Evolutionary conservation across 2,888 invertebrate species (phyloP).

Genomic region (Nezara viridula): DNA sequence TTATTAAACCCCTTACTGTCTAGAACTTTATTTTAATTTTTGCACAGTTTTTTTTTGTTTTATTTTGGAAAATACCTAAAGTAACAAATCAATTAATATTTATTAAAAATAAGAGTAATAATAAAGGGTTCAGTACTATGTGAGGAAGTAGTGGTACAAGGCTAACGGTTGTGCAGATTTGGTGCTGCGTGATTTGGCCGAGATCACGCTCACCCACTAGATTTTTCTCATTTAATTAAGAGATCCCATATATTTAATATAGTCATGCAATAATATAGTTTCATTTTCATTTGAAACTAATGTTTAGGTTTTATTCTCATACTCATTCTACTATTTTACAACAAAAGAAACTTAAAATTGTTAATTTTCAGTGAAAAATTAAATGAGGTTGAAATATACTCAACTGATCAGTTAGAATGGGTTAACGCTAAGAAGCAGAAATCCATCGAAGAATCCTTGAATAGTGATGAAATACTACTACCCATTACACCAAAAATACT

Average conservation of each 20-base stretch:
- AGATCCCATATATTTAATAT: not conserved
- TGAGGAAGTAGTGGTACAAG: too few species aligned
- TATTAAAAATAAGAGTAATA: too few species aligned
- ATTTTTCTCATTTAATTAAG: too few species aligned
- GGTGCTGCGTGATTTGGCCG: too few species aligned
- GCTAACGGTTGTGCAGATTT: too few species aligned
- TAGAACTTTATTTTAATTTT: too few species aligned
- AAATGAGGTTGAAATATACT: constrained; percentile 62
- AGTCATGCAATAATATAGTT: not conserved
- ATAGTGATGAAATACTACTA: not conserved
- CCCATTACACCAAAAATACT: constrained; percentile 61
- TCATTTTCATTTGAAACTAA: not conserved
- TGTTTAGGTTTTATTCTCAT: not conserved
- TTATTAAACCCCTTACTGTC: too few species aligned
- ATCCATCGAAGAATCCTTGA: constrained; percentile 63
- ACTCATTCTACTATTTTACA: not conserved
- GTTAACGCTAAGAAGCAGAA: constrained; percentile 64
- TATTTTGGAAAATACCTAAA: too few species aligned
- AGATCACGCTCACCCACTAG: too few species aligned
- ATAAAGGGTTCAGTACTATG: too few species aligned
- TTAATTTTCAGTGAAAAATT: constrained; percentile 62
- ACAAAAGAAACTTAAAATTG: not conserved
- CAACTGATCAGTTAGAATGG: constrained; percentile 61
- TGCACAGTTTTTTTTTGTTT: too few species aligned
- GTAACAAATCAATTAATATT: too few species aligned